Evolutionary conservation across 2,888 invertebrate species (phyloP).

Genomic region (Drosophila nr. medialis): DNA sequence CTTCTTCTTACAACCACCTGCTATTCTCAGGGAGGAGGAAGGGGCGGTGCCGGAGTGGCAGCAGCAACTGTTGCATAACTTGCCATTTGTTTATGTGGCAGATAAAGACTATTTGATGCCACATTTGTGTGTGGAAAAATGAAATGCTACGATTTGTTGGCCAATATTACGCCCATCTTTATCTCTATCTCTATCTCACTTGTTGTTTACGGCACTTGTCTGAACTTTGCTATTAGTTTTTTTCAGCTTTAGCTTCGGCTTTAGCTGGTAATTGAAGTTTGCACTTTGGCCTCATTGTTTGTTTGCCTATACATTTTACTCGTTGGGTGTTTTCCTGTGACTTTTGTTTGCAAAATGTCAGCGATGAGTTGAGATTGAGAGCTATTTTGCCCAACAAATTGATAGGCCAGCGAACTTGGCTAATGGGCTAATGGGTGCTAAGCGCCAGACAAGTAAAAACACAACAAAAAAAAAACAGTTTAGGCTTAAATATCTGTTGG

Average conservation of each 20-base stretch:
- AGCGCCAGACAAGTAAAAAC: slow-evolving; percentile 5
- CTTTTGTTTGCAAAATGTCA: slow-evolving; percentile 44
- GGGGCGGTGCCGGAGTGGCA: background rate
- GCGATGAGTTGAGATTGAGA: slow-evolving; percentile 19
- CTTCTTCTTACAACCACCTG: slow-evolving; percentile 42
- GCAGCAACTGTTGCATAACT: slow-evolving; percentile 67
- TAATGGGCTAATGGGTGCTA: slow-evolving; percentile 9
- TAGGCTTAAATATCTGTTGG: background rate
- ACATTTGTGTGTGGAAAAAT: slow-evolving; percentile 40
- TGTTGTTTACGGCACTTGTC: slow-evolving; percentile 29
- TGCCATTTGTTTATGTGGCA: slow-evolving; percentile 10
- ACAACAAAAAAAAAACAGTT: background rate
- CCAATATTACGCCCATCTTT: slow-evolving; percentile 13
- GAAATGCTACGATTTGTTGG: slow-evolving; percentile 37
- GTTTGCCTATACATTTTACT: slow-evolving; percentile 1
- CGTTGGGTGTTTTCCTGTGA: slow-evolving; percentile 2
- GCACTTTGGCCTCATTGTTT: slow-evolving; percentile 31
- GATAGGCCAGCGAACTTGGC: slow-evolving; percentile 35
- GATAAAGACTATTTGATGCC: slow-evolving; percentile 32
- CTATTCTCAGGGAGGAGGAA: slow-evolving; percentile 1
- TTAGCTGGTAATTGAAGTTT: slow-evolving; percentile 19
- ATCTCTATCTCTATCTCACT: background rate
- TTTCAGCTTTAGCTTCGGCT: background rate
- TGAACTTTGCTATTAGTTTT: slow-evolving; percentile 5
- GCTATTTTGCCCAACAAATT: slow-evolving; percentile 14